Conservation (phyloP, 2,888 invertebrate genomes). For the Athalia rosae region DNA sequence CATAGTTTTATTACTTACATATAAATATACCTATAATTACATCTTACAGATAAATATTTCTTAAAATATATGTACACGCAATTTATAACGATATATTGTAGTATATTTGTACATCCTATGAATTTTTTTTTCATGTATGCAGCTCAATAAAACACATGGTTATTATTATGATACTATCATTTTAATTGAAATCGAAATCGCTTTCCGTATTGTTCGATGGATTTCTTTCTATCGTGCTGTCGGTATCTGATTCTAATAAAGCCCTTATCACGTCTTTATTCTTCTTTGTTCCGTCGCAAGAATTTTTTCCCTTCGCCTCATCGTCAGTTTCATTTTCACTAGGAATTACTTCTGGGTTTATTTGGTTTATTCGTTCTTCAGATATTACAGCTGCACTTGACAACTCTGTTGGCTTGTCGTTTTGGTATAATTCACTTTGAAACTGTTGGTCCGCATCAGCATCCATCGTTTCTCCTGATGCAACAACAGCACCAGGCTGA, state of each 20-base stretch:
- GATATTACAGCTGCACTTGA: slow-evolving; percentile 45
- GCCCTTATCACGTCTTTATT: slow-evolving; percentile 64
- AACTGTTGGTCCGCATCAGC: background rate
- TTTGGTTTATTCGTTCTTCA: slow-evolving; percentile 19
- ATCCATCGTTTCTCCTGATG: too few species aligned
- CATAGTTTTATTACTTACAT: too few species aligned
- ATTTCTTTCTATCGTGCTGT: slow-evolving; percentile 68
- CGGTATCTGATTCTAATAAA: slow-evolving; percentile 68
- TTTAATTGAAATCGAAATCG: slow-evolving; percentile 70
- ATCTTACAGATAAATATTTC: too few species aligned
- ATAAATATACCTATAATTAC: too few species aligned
- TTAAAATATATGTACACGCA: too few species aligned
- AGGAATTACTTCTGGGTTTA: slow-evolving; percentile 1
- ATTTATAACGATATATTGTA: too few species aligned
- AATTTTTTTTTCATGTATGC: background rate
- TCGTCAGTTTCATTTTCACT: background rate
- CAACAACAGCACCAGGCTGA: too few species aligned
- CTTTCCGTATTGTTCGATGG: slow-evolving; percentile 67
- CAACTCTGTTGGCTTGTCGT: slow-evolving; percentile 46
- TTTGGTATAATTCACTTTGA: slow-evolving; percentile 10
- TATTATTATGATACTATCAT: background rate
- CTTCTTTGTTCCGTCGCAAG: slow-evolving; percentile 52
- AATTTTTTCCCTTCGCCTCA: slow-evolving; percentile 32
- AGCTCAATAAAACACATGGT: background rate
- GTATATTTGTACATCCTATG: too few species aligned